Conservation (phyloP, 1,140 invertebrate genomes). For the Aethina tumida region DNA sequence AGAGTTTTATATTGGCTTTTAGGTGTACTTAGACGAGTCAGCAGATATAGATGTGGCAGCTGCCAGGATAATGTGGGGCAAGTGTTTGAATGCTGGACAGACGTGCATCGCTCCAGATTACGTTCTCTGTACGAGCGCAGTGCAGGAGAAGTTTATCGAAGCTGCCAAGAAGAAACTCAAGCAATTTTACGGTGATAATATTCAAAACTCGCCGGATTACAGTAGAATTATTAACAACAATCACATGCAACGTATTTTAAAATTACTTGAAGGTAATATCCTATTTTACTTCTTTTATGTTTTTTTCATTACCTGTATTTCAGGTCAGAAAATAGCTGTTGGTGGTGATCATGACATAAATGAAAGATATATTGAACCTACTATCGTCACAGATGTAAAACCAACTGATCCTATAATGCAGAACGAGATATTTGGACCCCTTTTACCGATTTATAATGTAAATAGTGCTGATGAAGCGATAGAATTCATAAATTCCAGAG, state of each 20-base stretch:
- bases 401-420: slow-evolving; percentile 69
- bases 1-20: too few species aligned
- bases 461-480: slow-evolving; percentile 81
- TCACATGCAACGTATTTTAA: slow-evolving; percentile 50
- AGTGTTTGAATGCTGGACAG: slow-evolving; percentile 77
- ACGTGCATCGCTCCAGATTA: slow-evolving; percentile 98
- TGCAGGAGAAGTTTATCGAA: slow-evolving; percentile 59
- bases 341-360: slow-evolving; percentile 66
- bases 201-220: slow-evolving; percentile 70
- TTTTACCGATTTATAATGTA: slow-evolving; percentile 78
- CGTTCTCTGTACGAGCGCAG: slow-evolving; percentile 72
- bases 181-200: slow-evolving; percentile 78
- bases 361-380: slow-evolving; percentile 74
- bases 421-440: slow-evolving; percentile 91
- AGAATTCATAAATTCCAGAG: slow-evolving; percentile 62
- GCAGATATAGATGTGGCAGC: slow-evolving; percentile 60
- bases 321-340: slow-evolving; percentile 53
- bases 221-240: slow-evolving; percentile 76
- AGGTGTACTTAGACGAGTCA: slow-evolving; percentile 70
- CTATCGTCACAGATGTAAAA: slow-evolving; percentile 65
- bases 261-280: slow-evolving; percentile 43
- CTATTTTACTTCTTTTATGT: slow-evolving; percentile 2
- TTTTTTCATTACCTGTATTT: background rate
- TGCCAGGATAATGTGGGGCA: slow-evolving; percentile 87
- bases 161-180: slow-evolving; percentile 55